phyloP scores from a whole-genome alignment of 2,113 vertebrate species.

The Thomomys bottae region DNA sequence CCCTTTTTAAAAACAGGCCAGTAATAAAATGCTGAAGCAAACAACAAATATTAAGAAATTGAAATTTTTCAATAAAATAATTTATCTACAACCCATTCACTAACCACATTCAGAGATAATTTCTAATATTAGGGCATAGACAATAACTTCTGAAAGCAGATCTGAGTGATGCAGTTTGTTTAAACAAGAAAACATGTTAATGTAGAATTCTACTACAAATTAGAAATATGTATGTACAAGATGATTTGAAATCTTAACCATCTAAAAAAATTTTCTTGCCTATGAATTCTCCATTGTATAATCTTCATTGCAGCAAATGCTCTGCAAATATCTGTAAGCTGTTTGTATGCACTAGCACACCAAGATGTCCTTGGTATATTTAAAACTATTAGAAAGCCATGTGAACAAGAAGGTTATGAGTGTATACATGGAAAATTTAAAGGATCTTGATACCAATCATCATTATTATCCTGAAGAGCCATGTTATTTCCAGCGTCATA shows the following conservation, averaged over 20 bases:
- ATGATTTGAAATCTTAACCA: background rate
- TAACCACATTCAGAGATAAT: background rate
- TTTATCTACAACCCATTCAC: background rate
- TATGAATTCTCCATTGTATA: background rate
- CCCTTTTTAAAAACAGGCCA: background rate
- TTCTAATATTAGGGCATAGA: background rate
- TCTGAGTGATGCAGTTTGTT: background rate
- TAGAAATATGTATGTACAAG: background rate
- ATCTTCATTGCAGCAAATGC: background rate
- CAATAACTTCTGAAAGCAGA: background rate
- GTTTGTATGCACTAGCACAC: background rate
- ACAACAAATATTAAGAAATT: background rate
- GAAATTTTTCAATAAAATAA: background rate
- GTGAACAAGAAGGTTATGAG: background rate
- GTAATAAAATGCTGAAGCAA: background rate
- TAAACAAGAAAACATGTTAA: background rate
- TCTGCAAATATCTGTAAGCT: background rate
- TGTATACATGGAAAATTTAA: background rate
- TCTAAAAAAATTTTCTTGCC: background rate
- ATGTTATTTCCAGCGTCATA: background rate
- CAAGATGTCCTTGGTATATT: background rate
- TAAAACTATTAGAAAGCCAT: background rate
- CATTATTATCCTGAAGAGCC: background rate
- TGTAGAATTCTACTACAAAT: background rate
- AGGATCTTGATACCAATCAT: background rate